Evolutionary conservation across 2,797 vertebrate species (phyloP).

Genomic region (Phalloptychus januarius): DNA sequence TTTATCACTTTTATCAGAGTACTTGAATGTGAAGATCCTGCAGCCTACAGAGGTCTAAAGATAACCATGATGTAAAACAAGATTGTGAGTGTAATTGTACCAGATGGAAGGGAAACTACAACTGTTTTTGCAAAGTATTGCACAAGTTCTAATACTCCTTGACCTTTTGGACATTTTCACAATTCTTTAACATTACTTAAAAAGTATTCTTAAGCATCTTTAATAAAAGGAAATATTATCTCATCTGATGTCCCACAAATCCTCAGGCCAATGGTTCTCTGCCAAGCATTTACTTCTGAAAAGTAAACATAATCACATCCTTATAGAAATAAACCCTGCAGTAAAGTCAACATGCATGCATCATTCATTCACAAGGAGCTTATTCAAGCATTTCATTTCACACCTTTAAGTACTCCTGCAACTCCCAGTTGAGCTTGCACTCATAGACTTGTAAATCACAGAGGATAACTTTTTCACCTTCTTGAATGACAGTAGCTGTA

Average conservation of each 20-base stretch:
- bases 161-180: background rate
- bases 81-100: background rate
- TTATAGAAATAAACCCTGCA: constrained; percentile 43
- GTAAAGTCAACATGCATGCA: constrained; percentile 65
- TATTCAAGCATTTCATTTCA: constrained; percentile 53
- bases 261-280: constrained; percentile 46
- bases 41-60: background rate
- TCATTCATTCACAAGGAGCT: constrained; percentile 42
- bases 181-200: background rate
- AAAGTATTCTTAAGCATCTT: no score
- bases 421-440: constrained; percentile 34
- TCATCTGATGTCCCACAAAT: constrained; percentile 39
- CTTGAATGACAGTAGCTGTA: constrained; percentile 27
- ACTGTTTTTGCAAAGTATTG: background rate
- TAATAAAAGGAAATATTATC: background rate
- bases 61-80: background rate
- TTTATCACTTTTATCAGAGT: background rate
- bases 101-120: background rate
- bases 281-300: constrained; percentile 51
- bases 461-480: constrained; percentile 25
- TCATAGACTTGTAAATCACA: constrained; percentile 43
- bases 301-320: constrained; percentile 54
- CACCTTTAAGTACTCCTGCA: constrained; percentile 39
- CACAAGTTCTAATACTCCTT: background rate
- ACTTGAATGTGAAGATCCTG: background rate